Evolutionary conservation across 2,888 invertebrate species (phyloP).

Genomic region (Drosophila nr. fundita): DNA sequence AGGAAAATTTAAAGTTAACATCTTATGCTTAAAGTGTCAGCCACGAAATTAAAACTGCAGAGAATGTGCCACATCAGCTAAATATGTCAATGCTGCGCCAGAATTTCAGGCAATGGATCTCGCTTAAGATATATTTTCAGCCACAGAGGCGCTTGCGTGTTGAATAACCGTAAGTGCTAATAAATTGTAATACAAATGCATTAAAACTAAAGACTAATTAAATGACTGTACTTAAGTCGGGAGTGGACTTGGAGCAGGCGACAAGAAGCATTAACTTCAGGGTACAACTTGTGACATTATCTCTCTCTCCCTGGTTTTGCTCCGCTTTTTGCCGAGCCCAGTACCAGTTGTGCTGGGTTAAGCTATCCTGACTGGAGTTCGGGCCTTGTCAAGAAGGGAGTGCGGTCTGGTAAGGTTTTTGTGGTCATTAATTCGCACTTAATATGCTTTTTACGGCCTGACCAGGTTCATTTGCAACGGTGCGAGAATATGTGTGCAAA

Average conservation of each 20-base stretch:
- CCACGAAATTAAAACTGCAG: not conserved
- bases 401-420: conserved; percentile 62
- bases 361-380: conserved; percentile 17
- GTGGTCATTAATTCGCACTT: conserved; percentile 81
- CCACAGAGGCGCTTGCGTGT: conserved; percentile 15
- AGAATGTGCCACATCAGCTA: not conserved
- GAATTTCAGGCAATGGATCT: conserved; percentile 49
- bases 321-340: conserved; percentile 62
- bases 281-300: conserved; percentile 30
- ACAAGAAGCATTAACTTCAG: conserved; percentile 41
- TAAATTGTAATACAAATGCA: conserved; percentile 80
- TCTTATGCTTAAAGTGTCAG: not conserved
- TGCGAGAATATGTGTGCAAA: conserved; percentile 81
- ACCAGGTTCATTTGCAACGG: conserved; percentile 70
- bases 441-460: conserved; percentile 79
- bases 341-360: conserved; percentile 3
- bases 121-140: conserved; percentile 21
- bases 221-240: conserved; percentile 76
- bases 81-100: not conserved
- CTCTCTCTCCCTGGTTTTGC: conserved; percentile 37
- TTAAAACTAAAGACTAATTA: conserved; percentile 79
- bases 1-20: not conserved
- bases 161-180: conserved; percentile 68
- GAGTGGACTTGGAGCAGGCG: conserved; percentile 61
- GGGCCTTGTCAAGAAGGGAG: conserved; percentile 32